Evolutionary conservation across 2,113 vertebrate species (phyloP), one percentile per base, ranked within the genome.

Genomic region (Esox niger): DNA sequence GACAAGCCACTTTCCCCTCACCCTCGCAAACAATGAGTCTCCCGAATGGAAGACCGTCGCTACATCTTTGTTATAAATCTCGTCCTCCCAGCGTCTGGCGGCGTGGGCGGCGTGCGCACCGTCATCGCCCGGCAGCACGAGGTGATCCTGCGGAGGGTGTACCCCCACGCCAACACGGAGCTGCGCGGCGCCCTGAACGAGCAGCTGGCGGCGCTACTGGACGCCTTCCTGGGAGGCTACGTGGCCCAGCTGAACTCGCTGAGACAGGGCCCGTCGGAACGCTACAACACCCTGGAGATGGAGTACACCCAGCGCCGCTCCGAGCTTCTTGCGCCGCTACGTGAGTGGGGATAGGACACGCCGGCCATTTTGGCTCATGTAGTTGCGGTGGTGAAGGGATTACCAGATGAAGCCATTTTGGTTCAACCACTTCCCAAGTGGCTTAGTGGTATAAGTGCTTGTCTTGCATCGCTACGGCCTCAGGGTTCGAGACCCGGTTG

Each of bases 241-340:
- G 94, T 96, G 56, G 85, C 91, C 6, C 97, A 98, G 90, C 92
- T 99, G 0, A 93, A 85, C 31, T 98, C 96, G 0, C 84, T 98
- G 74, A 92, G 94, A 66, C 89, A 79, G 23, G 92, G 94, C 68
- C 88, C 79, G 23, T 88, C 89, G 0, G 95, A 97, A 64, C 91
- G 95, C 43, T 97, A 96, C 54, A 88, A 79, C 83, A 91, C 35
- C 25, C 75, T 98, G 79, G 95, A 98, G 73, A 88, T 94, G 82
- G 97, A 99, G 30, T 99, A 98, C 43, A 85, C 88, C 0, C 97
- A 98, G 83, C 93, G 87, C 0, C 93, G 96, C 81, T 89, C 94
- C 0, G 94, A 95, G n/a, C 89, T 98, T 32, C 69, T 99, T 21
- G 74, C 90, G 2, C 95, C 95, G 0, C 86, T 99, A 15, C 68